Conservation (phyloP, 2,797 vertebrate species). For the Thripadectes ignobilis region DNA sequence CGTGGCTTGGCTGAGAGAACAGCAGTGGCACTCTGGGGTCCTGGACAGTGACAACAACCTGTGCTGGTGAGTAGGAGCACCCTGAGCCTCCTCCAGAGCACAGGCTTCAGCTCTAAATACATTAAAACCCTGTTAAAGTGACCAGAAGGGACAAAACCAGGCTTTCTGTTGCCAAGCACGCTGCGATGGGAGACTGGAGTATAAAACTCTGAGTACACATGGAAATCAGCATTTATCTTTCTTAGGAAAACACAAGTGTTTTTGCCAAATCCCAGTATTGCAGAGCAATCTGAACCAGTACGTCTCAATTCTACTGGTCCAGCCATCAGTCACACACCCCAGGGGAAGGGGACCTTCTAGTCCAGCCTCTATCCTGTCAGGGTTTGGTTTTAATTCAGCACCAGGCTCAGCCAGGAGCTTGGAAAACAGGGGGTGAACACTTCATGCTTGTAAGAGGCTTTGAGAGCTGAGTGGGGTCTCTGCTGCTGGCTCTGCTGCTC, state of each 20-base stretch:
- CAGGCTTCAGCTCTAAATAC: not conserved
- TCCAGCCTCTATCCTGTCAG: not conserved
- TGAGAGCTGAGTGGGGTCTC: not conserved
- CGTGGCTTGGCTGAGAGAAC: too few relatives aligned
- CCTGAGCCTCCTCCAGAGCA: not conserved
- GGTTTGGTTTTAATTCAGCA: not conserved
- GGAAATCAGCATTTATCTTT: not conserved
- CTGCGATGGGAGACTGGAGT: not conserved
- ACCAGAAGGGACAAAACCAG: not conserved
- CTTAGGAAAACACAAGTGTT: not conserved
- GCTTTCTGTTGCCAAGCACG: not conserved
- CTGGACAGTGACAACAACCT: not conserved
- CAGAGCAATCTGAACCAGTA: not conserved
- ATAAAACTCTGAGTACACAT: not conserved
- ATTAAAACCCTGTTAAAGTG: not conserved
- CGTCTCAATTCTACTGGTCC: not conserved
- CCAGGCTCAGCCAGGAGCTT: not conserved
- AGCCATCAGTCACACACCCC: not conserved
- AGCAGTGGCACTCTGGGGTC: too few relatives aligned
- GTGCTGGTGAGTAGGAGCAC: not conserved
- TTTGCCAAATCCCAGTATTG: not conserved
- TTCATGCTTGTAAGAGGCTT: not conserved
- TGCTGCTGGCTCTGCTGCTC: not conserved
- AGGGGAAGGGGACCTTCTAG: not conserved
- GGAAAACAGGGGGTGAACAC: not conserved